Evolutionary conservation across 1,140 invertebrate species (phyloP), one percentile per base, ranked within the genome.

Genomic region (Stegodyphus dumicola): DNA sequence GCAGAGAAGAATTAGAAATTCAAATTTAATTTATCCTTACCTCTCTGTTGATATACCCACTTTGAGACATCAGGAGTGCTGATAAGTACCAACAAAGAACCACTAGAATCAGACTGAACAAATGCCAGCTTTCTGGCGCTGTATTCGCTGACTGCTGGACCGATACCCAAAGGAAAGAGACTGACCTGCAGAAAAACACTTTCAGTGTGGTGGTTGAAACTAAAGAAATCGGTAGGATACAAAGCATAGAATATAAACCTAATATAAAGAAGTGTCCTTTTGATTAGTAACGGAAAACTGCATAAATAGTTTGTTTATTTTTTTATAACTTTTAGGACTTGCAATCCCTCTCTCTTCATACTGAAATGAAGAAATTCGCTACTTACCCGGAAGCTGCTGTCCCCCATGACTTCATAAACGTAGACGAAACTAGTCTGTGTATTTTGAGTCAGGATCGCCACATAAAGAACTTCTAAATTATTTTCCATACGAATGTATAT

Each of bases 391-490:
- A 51, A 6, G 6, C 64, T 74, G 49, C 11, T 69, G 9, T 77
- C 18, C 11, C 66, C n/a, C 17, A 77, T 60, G 6, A 85, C 71
- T 77, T 85, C 83, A 51, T 77, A 85, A 17, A 77, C 53, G 33
- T 64, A 7, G 11, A 85, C 17, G 7, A 77, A 10, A 51, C 65
- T 77, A 2, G 64, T 64, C 18, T 11, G 10, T 0, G 52, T 7
- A 6, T n/a, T 69, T 64, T 85, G 65, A 0, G 74, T 77, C 10
- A 85, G 56, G 17, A 85, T 77, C 7, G 83, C 83, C n/a, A 77
- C 74, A 13, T 77, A 85, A 33, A 85, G 66, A 2, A 9, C 52
- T 6, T 9, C 13, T 1, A 70, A 60, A 7, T 48, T 10, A 6
- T 77, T 76, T 3, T 60, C 11, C 49, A 10, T 0, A 7, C 83